Conservation (phyloP, 2,113 vertebrate species). For the Phaethon lepturus region DNA sequence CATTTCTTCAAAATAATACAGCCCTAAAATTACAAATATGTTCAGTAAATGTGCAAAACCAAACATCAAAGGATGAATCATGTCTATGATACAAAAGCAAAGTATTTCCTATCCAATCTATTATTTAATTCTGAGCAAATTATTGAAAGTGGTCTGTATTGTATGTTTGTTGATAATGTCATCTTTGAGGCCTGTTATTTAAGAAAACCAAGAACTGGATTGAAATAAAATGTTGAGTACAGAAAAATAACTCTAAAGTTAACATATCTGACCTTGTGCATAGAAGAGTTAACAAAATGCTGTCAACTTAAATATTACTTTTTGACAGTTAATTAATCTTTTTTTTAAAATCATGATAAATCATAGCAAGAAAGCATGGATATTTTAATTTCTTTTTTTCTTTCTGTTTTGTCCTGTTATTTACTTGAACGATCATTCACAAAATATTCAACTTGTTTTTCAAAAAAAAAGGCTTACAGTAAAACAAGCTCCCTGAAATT, state of each 20-base stretch:
- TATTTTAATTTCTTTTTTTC: not conserved
- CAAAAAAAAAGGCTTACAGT: accelerated
- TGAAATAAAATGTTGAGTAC: not conserved
- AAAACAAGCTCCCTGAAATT: not conserved
- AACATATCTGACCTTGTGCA: not conserved
- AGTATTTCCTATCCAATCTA: not conserved
- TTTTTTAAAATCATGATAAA: not conserved
- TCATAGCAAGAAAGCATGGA: not conserved
- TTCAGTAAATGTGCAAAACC: not conserved
- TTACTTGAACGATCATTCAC: not conserved
- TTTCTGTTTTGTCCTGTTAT: not conserved
- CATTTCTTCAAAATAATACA: not conserved
- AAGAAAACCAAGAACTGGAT: not conserved
- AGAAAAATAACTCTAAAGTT: not conserved
- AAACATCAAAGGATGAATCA: not conserved
- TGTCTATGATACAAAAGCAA: not conserved
- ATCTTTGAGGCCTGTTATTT: not conserved
- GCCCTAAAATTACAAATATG: not conserved
- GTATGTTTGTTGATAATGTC: not conserved
- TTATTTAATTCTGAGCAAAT: not conserved
- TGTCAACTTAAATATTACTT: not conserved
- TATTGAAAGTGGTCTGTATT: not conserved
- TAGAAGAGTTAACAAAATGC: not conserved
- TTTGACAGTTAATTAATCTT: not conserved
- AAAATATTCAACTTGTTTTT: not conserved